Conservation (phyloP, 2,113 vertebrate species). For the Scopus umbretta region DNA sequence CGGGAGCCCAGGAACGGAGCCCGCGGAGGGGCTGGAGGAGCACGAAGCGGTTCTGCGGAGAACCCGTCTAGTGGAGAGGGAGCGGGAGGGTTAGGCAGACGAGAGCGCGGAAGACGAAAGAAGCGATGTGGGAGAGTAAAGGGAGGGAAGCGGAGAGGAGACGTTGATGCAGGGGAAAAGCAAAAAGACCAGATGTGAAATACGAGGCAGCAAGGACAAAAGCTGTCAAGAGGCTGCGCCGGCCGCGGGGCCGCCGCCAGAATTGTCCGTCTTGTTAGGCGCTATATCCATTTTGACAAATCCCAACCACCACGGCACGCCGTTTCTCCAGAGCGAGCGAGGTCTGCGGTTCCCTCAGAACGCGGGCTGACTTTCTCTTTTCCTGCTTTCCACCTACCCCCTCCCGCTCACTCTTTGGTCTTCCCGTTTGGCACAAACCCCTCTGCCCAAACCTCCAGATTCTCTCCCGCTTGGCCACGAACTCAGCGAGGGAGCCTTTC, state of each 20-base stretch:
- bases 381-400: background rate
- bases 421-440: background rate
- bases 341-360: background rate
- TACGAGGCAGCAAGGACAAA: background rate
- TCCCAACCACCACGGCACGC: accelerated
- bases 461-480: background rate
- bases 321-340: background rate
- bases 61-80: background rate
- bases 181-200: background rate
- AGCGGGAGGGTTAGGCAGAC: background rate
- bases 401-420: too few species aligned
- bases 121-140: background rate
- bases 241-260: background rate
- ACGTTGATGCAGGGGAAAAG: background rate
- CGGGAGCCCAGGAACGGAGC: background rate
- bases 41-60: background rate
- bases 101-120: background rate
- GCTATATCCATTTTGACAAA: background rate
- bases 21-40: background rate
- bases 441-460: background rate
- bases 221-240: background rate
- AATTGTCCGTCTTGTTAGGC: background rate
- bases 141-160: background rate
- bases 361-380: background rate
- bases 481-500: background rate